Base-by-base conservation (phyloP, 1,140 invertebrate genomes). In the Brachionus paranguensis region DNA sequence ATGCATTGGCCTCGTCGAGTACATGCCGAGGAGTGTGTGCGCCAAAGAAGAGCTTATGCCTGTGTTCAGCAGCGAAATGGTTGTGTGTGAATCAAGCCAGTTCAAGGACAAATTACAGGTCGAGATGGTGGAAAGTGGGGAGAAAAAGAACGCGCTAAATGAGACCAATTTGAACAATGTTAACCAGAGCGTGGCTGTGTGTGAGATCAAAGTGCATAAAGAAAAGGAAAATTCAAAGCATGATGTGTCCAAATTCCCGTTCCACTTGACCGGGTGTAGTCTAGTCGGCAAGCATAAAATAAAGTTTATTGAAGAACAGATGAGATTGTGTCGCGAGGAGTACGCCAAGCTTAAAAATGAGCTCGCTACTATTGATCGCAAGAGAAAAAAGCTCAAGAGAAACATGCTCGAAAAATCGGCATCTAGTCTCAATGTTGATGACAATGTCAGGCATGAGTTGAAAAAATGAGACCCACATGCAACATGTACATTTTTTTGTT, bases 281-380 rank as follows among this genome's bases (percentile, higher is more conserved):
- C 53, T 81, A 3, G 37, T 60, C 6, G 78, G 78, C 24, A 81
- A 81, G 20, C 78, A 81, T 29, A 60, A 47, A 41, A 81, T 81
- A 43, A 60, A 45, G 12, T 81, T 64, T 47, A 81, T 81, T 27
- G 78, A 81, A 81, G 78, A 81, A 47, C 78, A 81, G 45, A 81
- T 81, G 78, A 60, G 78, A 24, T 17, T 81, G 20, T 81, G 78
- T 47, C n/a, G 78, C 37, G 78, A 81, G 27, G 78, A 81, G n/a
- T 81, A 81, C 20, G 78, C 78, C 12, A 81, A 81, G 27, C 53
- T 81, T 10, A 81, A 81, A 29, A 81, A 81, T 17, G 78, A 81
- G 45, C 24, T 81, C 14, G 53, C 78, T 12, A 55, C 53, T 27
- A 81, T 81, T 45, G 78, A 81, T 24, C 50, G 78, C 6, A 81